Percentiles rank a stretch among this genome's conserved stretches.
Evolutionary conservation across 2,113 vertebrate species (phyloP).

Genomic region (Labrus mixtus): DNA sequence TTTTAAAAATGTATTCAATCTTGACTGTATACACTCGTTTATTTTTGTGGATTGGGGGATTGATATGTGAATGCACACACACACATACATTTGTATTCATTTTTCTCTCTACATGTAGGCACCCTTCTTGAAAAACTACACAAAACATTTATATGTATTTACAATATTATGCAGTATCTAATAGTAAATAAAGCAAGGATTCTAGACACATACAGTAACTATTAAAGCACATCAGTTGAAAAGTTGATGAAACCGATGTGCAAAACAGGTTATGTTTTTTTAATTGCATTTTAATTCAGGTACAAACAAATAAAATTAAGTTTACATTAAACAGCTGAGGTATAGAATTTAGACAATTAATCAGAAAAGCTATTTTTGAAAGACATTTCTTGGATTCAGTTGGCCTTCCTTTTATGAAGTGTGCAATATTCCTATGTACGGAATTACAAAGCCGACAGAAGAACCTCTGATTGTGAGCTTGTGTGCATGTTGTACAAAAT

Average conservation of each 20-base stretch:
- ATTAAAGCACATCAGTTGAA: too few relatives aligned
- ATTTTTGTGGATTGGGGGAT: neutral
- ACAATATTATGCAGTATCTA: too few relatives aligned
- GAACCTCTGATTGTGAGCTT: slow-evolving; percentile 28
- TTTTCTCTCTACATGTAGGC: too few relatives aligned
- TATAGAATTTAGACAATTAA: slow-evolving; percentile 28
- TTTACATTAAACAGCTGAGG: slow-evolving; percentile 10
- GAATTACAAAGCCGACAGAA: slow-evolving; percentile 24
- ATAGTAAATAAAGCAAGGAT: too few relatives aligned
- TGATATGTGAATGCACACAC: neutral
- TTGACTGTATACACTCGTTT: neutral
- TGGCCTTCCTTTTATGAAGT: slow-evolving; percentile 23
- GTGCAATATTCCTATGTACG: slow-evolving; percentile 15
- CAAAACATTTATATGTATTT: too few relatives aligned
- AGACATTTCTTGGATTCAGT: slow-evolving; percentile 32
- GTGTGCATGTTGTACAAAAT: slow-evolving; percentile 24
- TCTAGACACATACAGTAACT: too few relatives aligned
- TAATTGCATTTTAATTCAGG: neutral
- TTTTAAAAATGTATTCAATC: neutral
- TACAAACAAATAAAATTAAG: neutral
- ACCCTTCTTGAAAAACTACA: too few relatives aligned
- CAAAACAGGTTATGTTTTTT: too few relatives aligned
- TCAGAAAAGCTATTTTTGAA: slow-evolving; percentile 27
- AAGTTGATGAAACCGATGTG: too few relatives aligned
- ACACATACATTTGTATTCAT: too few relatives aligned